Evolutionary conservation across 35 echinoderm and acorn worm genomes (phyloP), one percentile per base, ranked within the genome.

Genomic region (Ptychodera flava): DNA sequence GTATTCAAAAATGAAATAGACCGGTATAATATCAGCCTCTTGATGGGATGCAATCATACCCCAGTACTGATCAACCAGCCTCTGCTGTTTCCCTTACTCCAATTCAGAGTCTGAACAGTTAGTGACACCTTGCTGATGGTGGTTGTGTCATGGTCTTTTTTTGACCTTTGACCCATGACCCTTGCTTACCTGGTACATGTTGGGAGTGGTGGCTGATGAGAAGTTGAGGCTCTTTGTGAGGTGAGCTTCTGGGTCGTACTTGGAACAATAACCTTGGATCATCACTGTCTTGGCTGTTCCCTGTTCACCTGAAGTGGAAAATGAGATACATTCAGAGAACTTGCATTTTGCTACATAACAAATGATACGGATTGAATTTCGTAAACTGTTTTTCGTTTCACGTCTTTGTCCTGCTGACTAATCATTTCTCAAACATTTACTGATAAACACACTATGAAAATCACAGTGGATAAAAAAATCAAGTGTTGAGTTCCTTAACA

Each of bases 281-380:
- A 99, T 93, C 0, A 99, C 95, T 32, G 96, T 99, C 90, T 99
- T 99, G 31, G 96, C 96, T 77, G 96, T 99, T 80, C 96, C 96
- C 77, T 94, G 96, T 83, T 99, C 96, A 94, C 94, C 94, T 97
- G 85, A 29, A 16, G 52, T 84, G 77, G 2, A 64, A 64, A 22
- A 64, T 22, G 22, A 64, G 6, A 64, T 64, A 64, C 45, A 64
- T 6, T 12, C 45, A 64, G 6, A 64, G 6, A 64, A 64, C 22
- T 64, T 64, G n/a, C n/a, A n/a, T n/a, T n/a, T n/a, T n/a, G n/a
- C n/a, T n/a, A n/a, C n/a, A n/a, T n/a, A 16, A 16, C 76, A 77
- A 16, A 77, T 77, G n/a, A 77, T n/a, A 16, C 76, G n/a, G n/a
- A 16, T 16, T n/a, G 76, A 16, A 77, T n/a, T 77, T 15, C 76